phyloP scores from a whole-genome alignment of 2,113 vertebrate species.

The Ptychochromis oligacanthus region DNA sequence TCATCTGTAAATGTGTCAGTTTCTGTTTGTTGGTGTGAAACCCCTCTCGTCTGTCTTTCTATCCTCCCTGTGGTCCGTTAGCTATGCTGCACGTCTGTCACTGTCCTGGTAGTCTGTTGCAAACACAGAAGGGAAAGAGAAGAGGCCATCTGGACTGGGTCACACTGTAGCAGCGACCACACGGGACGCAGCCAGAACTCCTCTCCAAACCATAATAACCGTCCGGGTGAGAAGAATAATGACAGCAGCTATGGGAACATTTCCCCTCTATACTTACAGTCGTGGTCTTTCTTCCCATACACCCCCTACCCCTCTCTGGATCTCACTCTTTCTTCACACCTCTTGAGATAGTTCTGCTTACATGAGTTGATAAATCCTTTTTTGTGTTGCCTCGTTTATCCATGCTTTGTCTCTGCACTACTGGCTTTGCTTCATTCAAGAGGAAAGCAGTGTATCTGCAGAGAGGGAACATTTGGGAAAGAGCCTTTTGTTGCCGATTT shows the following conservation, averaged over 20 bases:
- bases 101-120: conserved; percentile 44
- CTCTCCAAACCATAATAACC: conserved; percentile 55
- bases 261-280: conserved; percentile 52
- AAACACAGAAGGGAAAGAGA: conserved; percentile 50
- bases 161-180: conserved; percentile 63
- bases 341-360: conserved; percentile 72
- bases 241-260: conserved; percentile 55
- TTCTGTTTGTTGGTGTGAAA: conserved; percentile 19
- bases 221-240: conserved; percentile 55
- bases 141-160: conserved; percentile 75
- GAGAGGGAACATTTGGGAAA: conserved; percentile 58
- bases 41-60: conserved; percentile 27
- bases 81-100: conserved; percentile 58
- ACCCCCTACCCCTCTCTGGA: conserved; percentile 19
- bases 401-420: conserved; percentile 72
- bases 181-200: conserved; percentile 60
- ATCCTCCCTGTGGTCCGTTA: conserved; percentile 43
- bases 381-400: conserved; percentile 71
- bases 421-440: conserved; percentile 70
- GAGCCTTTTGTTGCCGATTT: conserved; percentile 73
- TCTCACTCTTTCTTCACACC: conserved; percentile 58
- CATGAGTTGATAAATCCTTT: conserved; percentile 75
- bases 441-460: conserved; percentile 60
- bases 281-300: conserved; percentile 38
- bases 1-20: background rate